phyloP scores from a whole-genome alignment of 2,797 vertebrate species.

The Nyctibius grandis region DNA sequence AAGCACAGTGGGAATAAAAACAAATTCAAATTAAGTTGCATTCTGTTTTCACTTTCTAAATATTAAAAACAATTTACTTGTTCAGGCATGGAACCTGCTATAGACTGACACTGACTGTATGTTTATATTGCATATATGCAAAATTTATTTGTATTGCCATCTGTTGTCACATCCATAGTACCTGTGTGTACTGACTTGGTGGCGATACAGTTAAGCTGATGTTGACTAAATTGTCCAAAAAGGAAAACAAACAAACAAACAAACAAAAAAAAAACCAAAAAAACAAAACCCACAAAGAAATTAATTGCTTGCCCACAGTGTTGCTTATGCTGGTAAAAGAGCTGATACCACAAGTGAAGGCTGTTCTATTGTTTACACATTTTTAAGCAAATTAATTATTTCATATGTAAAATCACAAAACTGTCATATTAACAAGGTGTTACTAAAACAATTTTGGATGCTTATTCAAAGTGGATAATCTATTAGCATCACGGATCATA shows the following conservation, averaged over 20 bases:
- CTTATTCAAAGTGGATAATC: constrained; percentile 45
- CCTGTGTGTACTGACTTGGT: not conserved
- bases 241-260: too few relatives aligned
- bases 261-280: too few relatives aligned
- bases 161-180: not conserved
- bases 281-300: not conserved
- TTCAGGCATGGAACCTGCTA: not conserved
- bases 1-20: not conserved
- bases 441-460: constrained; percentile 57
- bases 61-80: not conserved
- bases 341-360: not conserved
- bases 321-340: not conserved
- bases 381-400: constrained; percentile 42
- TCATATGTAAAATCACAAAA: constrained; percentile 8
- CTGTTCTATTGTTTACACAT: not conserved
- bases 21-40: not conserved
- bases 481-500: constrained; percentile 32
- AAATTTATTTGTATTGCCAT: not conserved
- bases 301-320: not conserved
- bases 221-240: not conserved
- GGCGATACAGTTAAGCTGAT: not conserved
- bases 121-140: not conserved
- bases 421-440: constrained; percentile 56
- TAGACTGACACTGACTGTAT: not conserved
- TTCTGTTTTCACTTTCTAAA: not conserved